Evolutionary conservation across 2,797 vertebrate species (phyloP).

Genomic region (Sebastes itinus): DNA sequence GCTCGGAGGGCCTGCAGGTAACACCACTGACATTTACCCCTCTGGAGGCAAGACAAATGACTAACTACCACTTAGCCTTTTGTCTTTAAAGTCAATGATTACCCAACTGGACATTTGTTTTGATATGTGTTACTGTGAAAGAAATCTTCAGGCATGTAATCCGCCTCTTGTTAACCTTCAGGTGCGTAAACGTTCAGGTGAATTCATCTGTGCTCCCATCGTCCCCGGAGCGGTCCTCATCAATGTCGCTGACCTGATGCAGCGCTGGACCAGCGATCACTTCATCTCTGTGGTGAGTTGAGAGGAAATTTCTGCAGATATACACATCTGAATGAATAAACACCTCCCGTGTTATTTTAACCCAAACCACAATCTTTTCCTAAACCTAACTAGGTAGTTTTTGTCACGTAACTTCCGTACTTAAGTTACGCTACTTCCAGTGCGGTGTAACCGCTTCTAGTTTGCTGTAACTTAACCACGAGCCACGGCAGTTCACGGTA

Average conservation of each 20-base stretch:
- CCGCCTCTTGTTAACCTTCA: conserved; percentile 22
- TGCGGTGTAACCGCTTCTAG: too few relatives aligned
- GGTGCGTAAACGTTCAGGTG: conserved; percentile 70
- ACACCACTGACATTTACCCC: background rate
- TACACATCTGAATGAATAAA: background rate
- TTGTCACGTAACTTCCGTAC: too few relatives aligned
- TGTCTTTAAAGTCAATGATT: background rate
- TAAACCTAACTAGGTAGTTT: too few relatives aligned
- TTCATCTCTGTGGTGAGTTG: conserved; percentile 78
- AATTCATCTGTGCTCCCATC: conserved; percentile 67
- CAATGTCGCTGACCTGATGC: conserved; percentile 84
- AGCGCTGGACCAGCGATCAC: conserved; percentile 82
- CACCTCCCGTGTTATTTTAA: too few relatives aligned
- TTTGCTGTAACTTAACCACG: too few relatives aligned
- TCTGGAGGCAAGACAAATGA: background rate
- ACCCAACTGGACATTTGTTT: background rate
- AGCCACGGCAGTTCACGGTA: too few relatives aligned
- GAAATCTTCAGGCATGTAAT: background rate
- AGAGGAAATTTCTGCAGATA: background rate
- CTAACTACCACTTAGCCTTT: background rate
- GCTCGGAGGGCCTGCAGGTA: conserved; percentile 79
- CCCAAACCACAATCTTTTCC: too few relatives aligned
- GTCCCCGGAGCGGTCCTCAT: conserved; percentile 77
- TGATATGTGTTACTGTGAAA: background rate
- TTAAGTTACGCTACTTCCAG: too few relatives aligned